Evolutionary conservation across 2,888 invertebrate genomes (phyloP).

Genomic region (Masnerella sp.): DNA sequence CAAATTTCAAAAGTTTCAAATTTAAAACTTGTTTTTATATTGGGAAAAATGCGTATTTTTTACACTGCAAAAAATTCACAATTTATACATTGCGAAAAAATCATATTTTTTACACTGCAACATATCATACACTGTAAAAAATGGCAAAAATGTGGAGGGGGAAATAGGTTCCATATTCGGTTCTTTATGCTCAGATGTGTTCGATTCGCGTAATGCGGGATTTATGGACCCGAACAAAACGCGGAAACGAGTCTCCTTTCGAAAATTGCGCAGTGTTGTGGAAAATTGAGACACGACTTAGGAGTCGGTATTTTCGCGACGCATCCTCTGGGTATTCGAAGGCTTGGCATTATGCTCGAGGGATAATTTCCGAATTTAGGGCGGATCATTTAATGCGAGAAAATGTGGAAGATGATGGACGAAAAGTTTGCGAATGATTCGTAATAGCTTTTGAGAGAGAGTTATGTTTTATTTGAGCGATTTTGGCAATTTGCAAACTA

Average conservation of each 20-base stretch:
- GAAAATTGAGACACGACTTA: slow-evolving; percentile 55
- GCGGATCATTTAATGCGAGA: slow-evolving; percentile 25
- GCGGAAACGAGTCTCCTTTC: slow-evolving; percentile 15
- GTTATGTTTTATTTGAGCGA: not conserved
- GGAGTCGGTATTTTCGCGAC: slow-evolving; percentile 27
- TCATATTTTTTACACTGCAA: too few species aligned
- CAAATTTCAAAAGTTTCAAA: too few species aligned
- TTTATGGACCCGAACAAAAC: slow-evolving; percentile 33
- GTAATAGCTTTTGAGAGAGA: not conserved
- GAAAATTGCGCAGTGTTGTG: slow-evolving; percentile 48
- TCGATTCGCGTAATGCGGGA: slow-evolving; percentile 35
- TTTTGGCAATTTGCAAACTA: too few species aligned
- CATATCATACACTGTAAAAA: too few species aligned
- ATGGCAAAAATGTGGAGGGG: not conserved
- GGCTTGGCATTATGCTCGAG: slow-evolving; percentile 31
- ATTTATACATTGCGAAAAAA: too few species aligned
- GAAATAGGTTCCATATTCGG: slow-evolving; percentile 20
- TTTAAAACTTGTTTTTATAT: too few species aligned
- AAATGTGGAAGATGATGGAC: slow-evolving; percentile 3
- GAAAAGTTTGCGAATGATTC: not conserved
- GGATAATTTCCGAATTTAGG: slow-evolving; percentile 41
- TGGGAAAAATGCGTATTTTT: too few species aligned
- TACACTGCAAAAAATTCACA: too few species aligned
- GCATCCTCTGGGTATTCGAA: slow-evolving; percentile 44
- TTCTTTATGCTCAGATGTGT: slow-evolving; percentile 25